Percentiles rank a stretch among this genome's conserved stretches.
phyloP scores from a whole-genome alignment of 2,113 vertebrate genomes.

The Phaetusa simplex region DNA sequence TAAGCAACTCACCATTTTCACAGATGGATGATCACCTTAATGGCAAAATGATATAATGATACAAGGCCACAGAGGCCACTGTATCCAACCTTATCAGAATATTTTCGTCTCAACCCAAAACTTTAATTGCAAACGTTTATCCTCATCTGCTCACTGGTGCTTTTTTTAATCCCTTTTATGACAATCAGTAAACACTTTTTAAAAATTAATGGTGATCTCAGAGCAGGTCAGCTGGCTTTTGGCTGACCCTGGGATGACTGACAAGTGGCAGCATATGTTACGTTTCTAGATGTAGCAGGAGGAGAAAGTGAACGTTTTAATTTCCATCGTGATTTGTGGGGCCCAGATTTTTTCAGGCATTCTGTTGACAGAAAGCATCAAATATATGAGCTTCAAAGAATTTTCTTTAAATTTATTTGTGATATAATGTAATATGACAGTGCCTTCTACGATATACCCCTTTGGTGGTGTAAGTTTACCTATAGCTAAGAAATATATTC shows the following conservation, averaged over 20 bases:
- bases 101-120: constrained; percentile 10
- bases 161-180: not conserved
- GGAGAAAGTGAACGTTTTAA: not conserved
- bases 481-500: not conserved
- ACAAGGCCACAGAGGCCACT: not conserved
- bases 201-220: constrained; percentile 33
- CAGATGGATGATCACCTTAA: not conserved
- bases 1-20: not conserved
- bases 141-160: not conserved
- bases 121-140: not conserved
- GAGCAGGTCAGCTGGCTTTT: constrained; percentile 24
- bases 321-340: not conserved
- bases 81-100: not conserved
- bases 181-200: constrained; percentile 8
- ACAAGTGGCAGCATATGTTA: constrained; percentile 5
- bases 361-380: not conserved
- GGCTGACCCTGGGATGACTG: constrained; percentile 5
- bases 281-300: not conserved
- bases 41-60: not conserved
- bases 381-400: not conserved
- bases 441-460: not conserved
- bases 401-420: not conserved
- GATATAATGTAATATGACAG: not conserved
- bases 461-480: not conserved
- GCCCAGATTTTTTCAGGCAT: not conserved